phyloP scores from a whole-genome alignment of 1,140 invertebrate genomes.

The Drosophila malerkotliana region DNA sequence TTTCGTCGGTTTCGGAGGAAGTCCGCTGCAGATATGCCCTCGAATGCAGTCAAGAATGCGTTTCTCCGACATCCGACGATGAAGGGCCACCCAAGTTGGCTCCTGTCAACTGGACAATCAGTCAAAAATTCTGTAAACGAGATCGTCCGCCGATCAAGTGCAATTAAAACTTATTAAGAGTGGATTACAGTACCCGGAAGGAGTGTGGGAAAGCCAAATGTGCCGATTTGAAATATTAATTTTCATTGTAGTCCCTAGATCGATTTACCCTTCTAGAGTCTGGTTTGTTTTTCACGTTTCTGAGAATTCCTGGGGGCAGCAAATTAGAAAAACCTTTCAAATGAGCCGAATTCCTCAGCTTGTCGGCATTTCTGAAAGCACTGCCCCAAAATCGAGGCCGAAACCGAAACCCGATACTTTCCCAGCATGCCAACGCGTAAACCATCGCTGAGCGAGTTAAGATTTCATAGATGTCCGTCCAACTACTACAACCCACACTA shows the following conservation, averaged over 20 bases:
- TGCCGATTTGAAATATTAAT: neutral
- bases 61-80: conserved; percentile 16
- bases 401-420: conserved; percentile 40
- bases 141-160: conserved; percentile 16
- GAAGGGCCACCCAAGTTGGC: conserved; percentile 35
- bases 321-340: conserved; percentile 29
- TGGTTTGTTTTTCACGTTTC: conserved; percentile 16
- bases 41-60: conserved; percentile 33
- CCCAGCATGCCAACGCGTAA: conserved; percentile 24
- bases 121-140: conserved; percentile 1
- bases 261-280: neutral
- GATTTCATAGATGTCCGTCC: conserved; percentile 38
- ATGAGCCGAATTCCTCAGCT: conserved; percentile 25
- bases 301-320: conserved; percentile 10
- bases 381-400: conserved; percentile 7
- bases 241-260: neutral
- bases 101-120: conserved; percentile 38
- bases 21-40: conserved; percentile 25
- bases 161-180: conserved; percentile 35
- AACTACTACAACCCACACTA: conserved; percentile 29
- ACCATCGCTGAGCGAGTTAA: conserved; percentile 15
- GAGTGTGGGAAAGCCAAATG: conserved; percentile 20
- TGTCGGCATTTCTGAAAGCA: conserved; percentile 32
- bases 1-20: conserved; percentile 28
- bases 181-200: neutral